Percentiles rank a stretch among this genome's conserved stretches.
phyloP scores from a whole-genome alignment of 2,797 vertebrate species.

The Pipistrellus pipistrellus region DNA sequence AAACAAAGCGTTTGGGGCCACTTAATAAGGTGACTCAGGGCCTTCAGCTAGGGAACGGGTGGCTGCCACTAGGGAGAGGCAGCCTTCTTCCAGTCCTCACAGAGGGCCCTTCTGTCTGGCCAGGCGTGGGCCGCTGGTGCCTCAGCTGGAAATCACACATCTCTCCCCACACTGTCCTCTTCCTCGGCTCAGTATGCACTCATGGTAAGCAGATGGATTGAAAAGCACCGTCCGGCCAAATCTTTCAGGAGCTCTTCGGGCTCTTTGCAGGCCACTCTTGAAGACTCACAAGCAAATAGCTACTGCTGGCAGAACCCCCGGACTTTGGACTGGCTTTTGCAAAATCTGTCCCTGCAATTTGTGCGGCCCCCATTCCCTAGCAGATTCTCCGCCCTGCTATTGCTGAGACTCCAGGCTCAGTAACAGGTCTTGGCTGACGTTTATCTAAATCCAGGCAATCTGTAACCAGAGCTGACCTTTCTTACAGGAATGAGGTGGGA shows the following conservation, averaged over 20 bases:
- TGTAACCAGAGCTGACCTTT: constrained; percentile 25
- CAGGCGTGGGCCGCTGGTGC: background rate
- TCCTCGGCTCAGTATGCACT: background rate
- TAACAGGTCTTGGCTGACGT: constrained; percentile 13
- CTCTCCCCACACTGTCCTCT: constrained; percentile 30
- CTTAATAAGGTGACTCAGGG: constrained; percentile 51
- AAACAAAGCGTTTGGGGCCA: background rate
- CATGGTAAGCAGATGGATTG: constrained; percentile 48
- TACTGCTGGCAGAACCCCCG: background rate
- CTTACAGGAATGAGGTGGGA: constrained; percentile 9
- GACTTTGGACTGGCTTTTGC: constrained; percentile 26
- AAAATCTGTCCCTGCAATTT: background rate
- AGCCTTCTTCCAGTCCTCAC: constrained; percentile 37
- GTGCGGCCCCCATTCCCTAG: background rate
- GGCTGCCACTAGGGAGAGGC: background rate
- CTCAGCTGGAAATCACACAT: constrained; percentile 60
- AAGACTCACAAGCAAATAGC: background rate
- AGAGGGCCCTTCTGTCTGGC: constrained; percentile 56
- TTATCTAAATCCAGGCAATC: constrained; percentile 46
- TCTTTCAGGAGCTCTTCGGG: background rate
- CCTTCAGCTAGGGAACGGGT: background rate
- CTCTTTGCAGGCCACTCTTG: constrained; percentile 9
- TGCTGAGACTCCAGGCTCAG: constrained; percentile 4
- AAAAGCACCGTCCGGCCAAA: constrained; percentile 57
- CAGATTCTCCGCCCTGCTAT: background rate